Conservation (phyloP, 2,113 vertebrate species). For the Motacilla tschutschensis region DNA sequence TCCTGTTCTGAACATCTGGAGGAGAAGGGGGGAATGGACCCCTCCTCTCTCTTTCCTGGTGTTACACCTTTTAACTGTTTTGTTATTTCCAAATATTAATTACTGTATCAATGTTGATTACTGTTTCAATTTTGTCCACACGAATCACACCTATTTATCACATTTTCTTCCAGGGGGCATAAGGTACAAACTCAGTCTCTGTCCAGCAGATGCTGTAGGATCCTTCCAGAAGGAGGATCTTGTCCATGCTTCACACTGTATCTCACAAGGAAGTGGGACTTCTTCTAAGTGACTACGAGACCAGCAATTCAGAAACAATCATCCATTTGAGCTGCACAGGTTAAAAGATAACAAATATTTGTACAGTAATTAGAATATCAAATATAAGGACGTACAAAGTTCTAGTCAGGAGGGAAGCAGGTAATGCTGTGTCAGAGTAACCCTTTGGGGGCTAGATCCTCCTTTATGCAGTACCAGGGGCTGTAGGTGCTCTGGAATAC, state of each 20-base stretch:
- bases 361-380: neutral
- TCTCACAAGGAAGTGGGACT: neutral
- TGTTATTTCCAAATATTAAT: no score
- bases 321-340: neutral
- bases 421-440: neutral
- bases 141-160: no score
- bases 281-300: neutral
- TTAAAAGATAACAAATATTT: neutral
- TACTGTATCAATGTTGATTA: no score
- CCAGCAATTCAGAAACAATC: neutral
- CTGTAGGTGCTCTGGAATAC: neutral
- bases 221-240: neutral
- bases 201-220: neutral
- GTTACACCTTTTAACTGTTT: no score
- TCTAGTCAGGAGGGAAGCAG: neutral
- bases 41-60: no score
- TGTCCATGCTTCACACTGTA: neutral
- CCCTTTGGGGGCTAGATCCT: neutral
- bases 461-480: neutral
- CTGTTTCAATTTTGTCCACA: no score
- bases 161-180: neutral
- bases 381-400: neutral
- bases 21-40: no score
- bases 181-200: neutral
- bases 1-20: no score